Conservation (phyloP, 2,797 vertebrate species). For the Danio jaintianensis region DNA sequence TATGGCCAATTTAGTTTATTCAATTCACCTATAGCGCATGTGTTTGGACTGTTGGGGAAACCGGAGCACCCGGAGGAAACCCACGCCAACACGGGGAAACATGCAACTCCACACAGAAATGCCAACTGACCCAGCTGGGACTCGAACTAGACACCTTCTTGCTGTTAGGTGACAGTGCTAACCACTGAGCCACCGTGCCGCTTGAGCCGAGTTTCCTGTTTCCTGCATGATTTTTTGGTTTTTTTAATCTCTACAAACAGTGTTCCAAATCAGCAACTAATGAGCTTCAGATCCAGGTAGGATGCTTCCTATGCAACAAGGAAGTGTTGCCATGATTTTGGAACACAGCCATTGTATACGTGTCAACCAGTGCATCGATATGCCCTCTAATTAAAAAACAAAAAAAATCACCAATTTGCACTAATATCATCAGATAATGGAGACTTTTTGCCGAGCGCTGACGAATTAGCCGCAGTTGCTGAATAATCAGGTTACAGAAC, state of each 20-base stretch:
- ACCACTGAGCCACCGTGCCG: too few species aligned
- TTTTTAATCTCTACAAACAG: background rate
- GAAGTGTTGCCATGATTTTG: background rate
- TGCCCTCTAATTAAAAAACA: conserved; percentile 5
- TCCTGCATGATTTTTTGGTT: background rate
- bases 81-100: too few species aligned
- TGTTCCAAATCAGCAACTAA: background rate
- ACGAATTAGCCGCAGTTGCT: conserved; percentile 53
- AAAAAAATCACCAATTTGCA: conserved; percentile 38
- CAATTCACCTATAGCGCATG: too few species aligned
- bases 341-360: background rate
- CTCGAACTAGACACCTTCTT: too few species aligned
- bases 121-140: too few species aligned
- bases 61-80: too few species aligned
- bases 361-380: conserved; percentile 8
- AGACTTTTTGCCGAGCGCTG: conserved; percentile 32
- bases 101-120: too few species aligned
- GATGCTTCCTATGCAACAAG: background rate
- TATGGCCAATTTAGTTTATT: too few species aligned
- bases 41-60: too few species aligned
- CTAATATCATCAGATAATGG: conserved; percentile 39
- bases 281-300: background rate
- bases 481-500: conserved; percentile 58
- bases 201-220: background rate
- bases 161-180: too few species aligned